phyloP scores from a whole-genome alignment of 1,140 invertebrate species.

The Mercenaria mercenaria region DNA sequence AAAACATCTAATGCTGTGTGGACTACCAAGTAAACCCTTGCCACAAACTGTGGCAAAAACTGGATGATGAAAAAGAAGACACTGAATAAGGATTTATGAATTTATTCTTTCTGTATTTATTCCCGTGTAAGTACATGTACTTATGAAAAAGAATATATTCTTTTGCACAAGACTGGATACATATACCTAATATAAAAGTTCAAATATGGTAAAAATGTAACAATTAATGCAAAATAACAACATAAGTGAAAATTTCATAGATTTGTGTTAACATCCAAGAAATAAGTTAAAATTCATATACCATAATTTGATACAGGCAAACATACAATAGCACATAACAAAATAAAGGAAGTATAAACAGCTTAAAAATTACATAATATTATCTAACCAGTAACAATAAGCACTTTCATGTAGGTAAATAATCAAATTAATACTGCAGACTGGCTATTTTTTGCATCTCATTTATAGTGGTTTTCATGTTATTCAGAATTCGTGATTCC shows the following conservation, averaged over 20 bases:
- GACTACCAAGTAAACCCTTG: too few relatives aligned
- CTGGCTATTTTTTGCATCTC: too few relatives aligned
- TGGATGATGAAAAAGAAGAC: too few relatives aligned
- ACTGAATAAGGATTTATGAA: conserved; percentile 35
- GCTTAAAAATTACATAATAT: neutral
- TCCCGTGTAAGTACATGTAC: conserved; percentile 41
- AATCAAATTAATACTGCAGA: too few relatives aligned
- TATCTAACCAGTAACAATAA: neutral
- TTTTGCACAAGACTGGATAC: conserved; percentile 23
- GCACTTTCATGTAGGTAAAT: neutral
- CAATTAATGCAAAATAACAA: conserved; percentile 27
- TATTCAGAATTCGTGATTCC: too few relatives aligned
- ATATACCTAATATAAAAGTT: conserved; percentile 51
- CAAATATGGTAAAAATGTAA: conserved; percentile 44
- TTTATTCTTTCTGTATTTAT: conserved; percentile 47
- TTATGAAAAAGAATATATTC: conserved; percentile 31
- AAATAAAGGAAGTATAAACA: neutral
- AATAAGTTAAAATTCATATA: neutral
- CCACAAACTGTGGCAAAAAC: too few relatives aligned
- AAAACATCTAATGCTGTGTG: too few relatives aligned
- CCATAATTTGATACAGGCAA: neutral
- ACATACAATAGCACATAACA: conserved; percentile 30
- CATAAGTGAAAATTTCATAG: conserved; percentile 18
- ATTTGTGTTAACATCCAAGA: conserved; percentile 38
- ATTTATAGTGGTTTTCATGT: too few relatives aligned